phyloP scores from a whole-genome alignment of 2,888 invertebrate genomes.

The Mechanitis mazaeus region DNA sequence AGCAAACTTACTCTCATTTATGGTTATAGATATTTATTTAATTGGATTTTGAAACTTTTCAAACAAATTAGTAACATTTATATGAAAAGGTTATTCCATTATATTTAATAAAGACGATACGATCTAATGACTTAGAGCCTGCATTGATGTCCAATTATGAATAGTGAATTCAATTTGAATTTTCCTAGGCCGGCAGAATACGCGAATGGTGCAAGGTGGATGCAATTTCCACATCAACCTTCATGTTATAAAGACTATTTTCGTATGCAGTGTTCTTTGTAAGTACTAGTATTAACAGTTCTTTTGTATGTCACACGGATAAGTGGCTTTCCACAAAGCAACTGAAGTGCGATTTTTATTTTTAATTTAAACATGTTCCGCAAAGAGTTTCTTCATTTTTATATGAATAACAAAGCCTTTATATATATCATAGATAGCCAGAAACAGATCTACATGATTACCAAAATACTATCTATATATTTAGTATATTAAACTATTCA shows the following conservation, averaged over 20 bases:
- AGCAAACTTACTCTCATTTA: no score
- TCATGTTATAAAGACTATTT: slow-evolving; percentile 10
- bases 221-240: slow-evolving; percentile 10
- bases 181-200: slow-evolving; percentile 14
- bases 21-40: no score
- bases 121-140: no score
- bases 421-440: no score
- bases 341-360: slow-evolving; percentile 12
- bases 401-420: slow-evolving; percentile 1
- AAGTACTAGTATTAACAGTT: slow-evolving; percentile 25
- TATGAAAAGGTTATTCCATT: no score
- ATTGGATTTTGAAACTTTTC: no score
- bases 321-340: slow-evolving; percentile 27
- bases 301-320: slow-evolving; percentile 30
- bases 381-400: slow-evolving; percentile 8
- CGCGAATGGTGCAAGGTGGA: slow-evolving; percentile 1
- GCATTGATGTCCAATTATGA: slow-evolving; percentile 16
- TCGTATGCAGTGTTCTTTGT: slow-evolving; percentile 7
- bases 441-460: no score
- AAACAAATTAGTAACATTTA: no score
- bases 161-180: slow-evolving; percentile 21
- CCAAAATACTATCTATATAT: no score
- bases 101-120: no score
- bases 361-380: slow-evolving; percentile 9
- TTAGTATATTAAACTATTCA: no score